Evolutionary conservation across 2,113 vertebrate species (phyloP).

Genomic region (Mormyrus lacerda): DNA sequence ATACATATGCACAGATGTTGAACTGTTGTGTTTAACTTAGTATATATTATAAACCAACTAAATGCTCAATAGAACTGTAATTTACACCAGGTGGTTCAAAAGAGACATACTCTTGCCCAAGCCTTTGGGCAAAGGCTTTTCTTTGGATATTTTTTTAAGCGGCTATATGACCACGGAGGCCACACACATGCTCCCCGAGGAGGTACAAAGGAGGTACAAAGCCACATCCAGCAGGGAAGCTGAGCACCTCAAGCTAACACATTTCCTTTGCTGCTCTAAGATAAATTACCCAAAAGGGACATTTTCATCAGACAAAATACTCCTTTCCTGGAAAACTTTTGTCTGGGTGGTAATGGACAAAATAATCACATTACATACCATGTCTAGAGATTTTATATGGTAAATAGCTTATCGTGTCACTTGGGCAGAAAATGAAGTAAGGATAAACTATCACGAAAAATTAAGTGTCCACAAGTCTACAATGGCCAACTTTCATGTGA

Average conservation of each 20-base stretch:
- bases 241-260: neutral
- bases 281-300: neutral
- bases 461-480: neutral
- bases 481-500: neutral
- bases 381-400: conserved; percentile 18
- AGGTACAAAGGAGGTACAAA: neutral
- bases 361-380: conserved; percentile 25
- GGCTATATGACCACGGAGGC: conserved; percentile 6
- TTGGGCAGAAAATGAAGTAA: conserved; percentile 1
- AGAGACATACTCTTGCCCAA: conserved; percentile 1
- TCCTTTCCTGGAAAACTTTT: neutral
- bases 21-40: neutral
- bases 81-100: conserved; percentile 19
- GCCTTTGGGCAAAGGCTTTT: conserved; percentile 6
- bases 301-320: conserved; percentile 12
- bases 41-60: conserved; percentile 15
- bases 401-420: conserved; percentile 7
- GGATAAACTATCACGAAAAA: neutral
- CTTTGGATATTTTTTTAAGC: conserved; percentile 1
- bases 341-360: neutral
- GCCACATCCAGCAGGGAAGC: neutral
- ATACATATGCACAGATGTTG: conserved; percentile 8
- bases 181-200: conserved; percentile 2
- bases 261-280: neutral
- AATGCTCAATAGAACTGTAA: conserved; percentile 12